Evolutionary conservation across 2,113 vertebrate species (phyloP).

Genomic region (Copsychus sechellarum): DNA sequence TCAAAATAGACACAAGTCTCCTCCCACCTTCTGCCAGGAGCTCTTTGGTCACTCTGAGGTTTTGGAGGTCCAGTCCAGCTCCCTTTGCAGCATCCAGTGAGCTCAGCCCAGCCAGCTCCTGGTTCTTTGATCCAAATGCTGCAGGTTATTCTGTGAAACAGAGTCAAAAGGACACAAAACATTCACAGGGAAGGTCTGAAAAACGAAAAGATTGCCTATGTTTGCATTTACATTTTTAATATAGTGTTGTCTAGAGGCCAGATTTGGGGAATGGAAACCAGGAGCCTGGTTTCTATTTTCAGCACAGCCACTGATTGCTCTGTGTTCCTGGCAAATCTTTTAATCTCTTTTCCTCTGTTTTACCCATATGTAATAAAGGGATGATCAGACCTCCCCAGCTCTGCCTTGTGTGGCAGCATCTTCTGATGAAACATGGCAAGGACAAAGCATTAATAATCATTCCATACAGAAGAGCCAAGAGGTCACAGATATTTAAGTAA

Average conservation of each 20-base stretch:
- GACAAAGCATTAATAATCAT: background rate
- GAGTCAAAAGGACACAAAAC: background rate
- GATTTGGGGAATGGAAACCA: conserved; percentile 40
- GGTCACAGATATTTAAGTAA: conserved; percentile 8
- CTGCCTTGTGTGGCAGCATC: background rate
- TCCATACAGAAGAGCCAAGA: background rate
- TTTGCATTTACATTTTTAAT: conserved; percentile 60
- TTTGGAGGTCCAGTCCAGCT: background rate
- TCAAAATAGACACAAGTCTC: conserved; percentile 47
- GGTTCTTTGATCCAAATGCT: background rate
- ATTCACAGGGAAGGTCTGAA: background rate
- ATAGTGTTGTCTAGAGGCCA: conserved; percentile 45
- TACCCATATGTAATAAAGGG: conserved; percentile 48
- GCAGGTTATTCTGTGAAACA: background rate
- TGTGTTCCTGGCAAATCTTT: conserved; percentile 53
- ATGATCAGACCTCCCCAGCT: conserved; percentile 16
- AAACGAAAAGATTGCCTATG: background rate
- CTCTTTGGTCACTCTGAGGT: conserved; percentile 25
- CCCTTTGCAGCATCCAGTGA: background rate
- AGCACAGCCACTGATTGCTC: conserved; percentile 50
- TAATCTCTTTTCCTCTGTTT: conserved; percentile 60
- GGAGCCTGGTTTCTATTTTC: conserved; percentile 53
- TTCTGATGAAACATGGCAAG: background rate
- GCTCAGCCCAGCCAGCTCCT: background rate
- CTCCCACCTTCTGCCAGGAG: conserved; percentile 49